These are phyloP conservation scores for Molossus molossus DNA, from an alignment of 2,797 vertebrate genomes.

Conservation along the genomic window DNA sequence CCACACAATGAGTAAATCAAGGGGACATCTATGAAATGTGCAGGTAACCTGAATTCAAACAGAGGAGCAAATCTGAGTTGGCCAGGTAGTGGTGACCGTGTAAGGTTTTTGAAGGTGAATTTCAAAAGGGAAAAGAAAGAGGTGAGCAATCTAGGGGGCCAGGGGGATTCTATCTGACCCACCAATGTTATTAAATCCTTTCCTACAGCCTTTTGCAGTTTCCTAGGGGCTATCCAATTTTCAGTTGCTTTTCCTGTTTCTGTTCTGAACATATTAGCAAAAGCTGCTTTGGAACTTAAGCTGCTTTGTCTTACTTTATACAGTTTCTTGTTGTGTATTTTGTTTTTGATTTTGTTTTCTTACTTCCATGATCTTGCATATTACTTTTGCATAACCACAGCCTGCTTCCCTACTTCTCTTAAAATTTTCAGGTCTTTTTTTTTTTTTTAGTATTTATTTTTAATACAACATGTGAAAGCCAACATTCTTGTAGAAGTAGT, in stretches of 20 bases:
- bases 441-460: constrained; percentile 23
- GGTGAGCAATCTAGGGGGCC: not conserved
- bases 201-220: not conserved
- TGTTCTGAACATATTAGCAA: constrained; percentile 49
- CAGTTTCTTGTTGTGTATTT: not conserved
- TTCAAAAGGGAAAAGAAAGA: constrained; percentile 34
- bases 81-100: not conserved
- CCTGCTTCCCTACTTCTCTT: constrained; percentile 26
- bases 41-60: not conserved
- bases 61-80: not conserved
- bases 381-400: constrained; percentile 48
- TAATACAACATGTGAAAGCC: constrained; percentile 37
- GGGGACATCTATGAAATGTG: not conserved
- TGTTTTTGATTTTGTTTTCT: not conserved
- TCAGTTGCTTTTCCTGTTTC: constrained; percentile 19
- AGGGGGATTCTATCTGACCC: not conserved
- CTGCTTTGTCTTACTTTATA: not conserved
- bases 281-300: constrained; percentile 51
- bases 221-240: not conserved
- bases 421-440: constrained; percentile 33
- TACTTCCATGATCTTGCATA: constrained; percentile 5
- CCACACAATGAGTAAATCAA: not conserved
- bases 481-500: not conserved
- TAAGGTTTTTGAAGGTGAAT: constrained; percentile 52
- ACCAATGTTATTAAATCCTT: not conserved